These are phyloP conservation scores for Aphelinus certus DNA, from an alignment of 1,140 invertebrate genomes.

Conservation along the genomic window DNA sequence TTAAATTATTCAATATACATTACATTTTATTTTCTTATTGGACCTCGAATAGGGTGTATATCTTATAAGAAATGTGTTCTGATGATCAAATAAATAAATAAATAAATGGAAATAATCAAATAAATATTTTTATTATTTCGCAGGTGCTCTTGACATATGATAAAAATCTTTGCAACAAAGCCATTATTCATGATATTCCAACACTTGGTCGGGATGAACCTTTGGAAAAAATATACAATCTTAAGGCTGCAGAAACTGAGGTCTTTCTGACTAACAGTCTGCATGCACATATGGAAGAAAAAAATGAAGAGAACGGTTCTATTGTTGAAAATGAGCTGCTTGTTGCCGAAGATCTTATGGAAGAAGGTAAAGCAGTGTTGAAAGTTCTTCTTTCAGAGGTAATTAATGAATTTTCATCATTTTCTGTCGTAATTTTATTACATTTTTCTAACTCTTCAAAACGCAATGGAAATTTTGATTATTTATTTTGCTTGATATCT, in stretches of 20 bases:
- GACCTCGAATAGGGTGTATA: too few species aligned
- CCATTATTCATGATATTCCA: conserved; percentile 56
- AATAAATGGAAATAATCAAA: too few species aligned
- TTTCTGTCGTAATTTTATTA: too few species aligned
- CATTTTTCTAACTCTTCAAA: too few species aligned
- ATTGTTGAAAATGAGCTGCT: conserved; percentile 45
- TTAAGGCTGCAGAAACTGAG: conserved; percentile 38
- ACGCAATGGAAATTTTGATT: too few species aligned
- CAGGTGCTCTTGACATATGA: conserved; percentile 61
- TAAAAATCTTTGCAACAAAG: conserved; percentile 62
- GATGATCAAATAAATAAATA: too few species aligned
- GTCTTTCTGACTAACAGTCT: conserved; percentile 27
- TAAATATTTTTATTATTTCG: too few species aligned
- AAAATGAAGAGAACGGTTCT: not conserved
- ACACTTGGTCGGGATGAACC: conserved; percentile 50
- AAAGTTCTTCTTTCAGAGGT: conserved; percentile 50
- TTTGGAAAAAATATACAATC: conserved; percentile 54
- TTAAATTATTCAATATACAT: too few species aligned
- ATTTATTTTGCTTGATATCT: conserved; percentile 1
- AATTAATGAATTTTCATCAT: conserved; percentile 14
- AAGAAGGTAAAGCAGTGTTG: conserved; percentile 49
- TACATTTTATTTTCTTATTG: too few species aligned
- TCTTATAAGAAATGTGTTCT: too few species aligned
- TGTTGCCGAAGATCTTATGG: conserved; percentile 51
- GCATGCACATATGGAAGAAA: conserved; percentile 14